phyloP scores from a whole-genome alignment of 2,113 vertebrate genomes.

The Butorides virescens region DNA sequence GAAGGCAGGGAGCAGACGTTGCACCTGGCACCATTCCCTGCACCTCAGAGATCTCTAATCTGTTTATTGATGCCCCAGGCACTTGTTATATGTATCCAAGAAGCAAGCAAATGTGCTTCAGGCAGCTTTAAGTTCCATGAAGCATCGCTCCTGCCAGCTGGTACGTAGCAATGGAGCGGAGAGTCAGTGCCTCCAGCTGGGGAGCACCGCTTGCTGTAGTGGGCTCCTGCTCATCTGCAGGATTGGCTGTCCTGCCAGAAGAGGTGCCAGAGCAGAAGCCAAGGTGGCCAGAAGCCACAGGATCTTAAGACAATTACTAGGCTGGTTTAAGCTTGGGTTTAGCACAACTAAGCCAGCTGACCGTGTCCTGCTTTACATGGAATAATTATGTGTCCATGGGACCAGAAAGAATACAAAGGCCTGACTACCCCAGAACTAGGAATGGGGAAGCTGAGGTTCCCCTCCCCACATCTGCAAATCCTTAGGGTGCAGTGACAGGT shows the following conservation, averaged over 20 bases:
- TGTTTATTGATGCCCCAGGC: background rate
- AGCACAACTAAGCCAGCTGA: background rate
- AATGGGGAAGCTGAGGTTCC: background rate
- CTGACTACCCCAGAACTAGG: background rate
- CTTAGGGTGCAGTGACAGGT: background rate
- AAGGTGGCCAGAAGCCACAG: background rate
- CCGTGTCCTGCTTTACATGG: background rate
- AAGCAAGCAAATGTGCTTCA: background rate
- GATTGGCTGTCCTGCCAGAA: background rate
- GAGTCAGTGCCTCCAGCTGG: background rate
- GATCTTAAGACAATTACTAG: background rate
- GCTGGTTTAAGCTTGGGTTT: background rate
- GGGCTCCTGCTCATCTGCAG: background rate
- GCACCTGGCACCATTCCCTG: background rate
- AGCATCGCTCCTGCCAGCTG: background rate
- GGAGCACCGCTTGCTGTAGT: background rate
- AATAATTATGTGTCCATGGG: background rate
- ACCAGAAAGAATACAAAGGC: background rate
- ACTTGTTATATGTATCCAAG: background rate
- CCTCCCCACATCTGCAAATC: background rate
- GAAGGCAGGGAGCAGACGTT: background rate
- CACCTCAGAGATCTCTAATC: background rate
- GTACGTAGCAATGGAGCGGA: background rate
- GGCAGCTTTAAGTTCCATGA: background rate
- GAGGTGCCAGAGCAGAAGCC: background rate